Evolutionary conservation across 2,888 invertebrate genomes (phyloP).

Genomic region (Cacoxenus indagator): DNA sequence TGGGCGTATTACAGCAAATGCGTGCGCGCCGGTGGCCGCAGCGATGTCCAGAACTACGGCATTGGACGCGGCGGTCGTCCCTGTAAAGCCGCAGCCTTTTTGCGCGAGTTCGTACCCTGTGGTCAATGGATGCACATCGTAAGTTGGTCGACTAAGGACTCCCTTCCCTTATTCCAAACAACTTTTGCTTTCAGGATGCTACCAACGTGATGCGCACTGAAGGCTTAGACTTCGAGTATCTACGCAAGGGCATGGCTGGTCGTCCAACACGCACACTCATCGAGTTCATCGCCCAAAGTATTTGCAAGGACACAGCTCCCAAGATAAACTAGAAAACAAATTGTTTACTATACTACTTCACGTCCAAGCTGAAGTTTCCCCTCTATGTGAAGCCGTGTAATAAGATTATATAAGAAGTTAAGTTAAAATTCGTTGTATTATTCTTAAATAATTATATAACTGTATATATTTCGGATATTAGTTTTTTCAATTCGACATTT

Average conservation of each 20-base stretch:
- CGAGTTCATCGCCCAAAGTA: constrained; percentile 77
- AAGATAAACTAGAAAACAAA: constrained; percentile 45
- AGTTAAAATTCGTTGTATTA: no score
- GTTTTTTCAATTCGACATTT: constrained; percentile 12
- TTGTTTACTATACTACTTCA: no score
- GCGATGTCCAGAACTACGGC: constrained; percentile 72
- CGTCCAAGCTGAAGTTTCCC: no score
- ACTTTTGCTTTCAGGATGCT: constrained; percentile 73
- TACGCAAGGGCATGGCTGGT: constrained; percentile 79
- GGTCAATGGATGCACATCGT: constrained; percentile 84
- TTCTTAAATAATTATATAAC: no score
- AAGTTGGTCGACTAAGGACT: constrained; percentile 31
- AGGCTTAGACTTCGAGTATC: constrained; percentile 76
- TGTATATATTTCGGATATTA: constrained; percentile 1
- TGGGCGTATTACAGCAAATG: constrained; percentile 77
- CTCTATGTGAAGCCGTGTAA: no score
- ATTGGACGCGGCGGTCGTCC: constrained; percentile 73
- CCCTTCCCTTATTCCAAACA: not conserved
- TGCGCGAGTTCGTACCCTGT: constrained; percentile 80
- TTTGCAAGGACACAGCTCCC: constrained; percentile 67
- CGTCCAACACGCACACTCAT: constrained; percentile 82
- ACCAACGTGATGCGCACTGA: constrained; percentile 81
- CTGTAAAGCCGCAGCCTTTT: constrained; percentile 84
- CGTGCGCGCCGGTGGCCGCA: constrained; percentile 70
- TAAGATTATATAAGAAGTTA: no score